Evolutionary conservation across 2,113 vertebrate genomes (phyloP).

Genomic region (Paramisgurnus dabryanus): DNA sequence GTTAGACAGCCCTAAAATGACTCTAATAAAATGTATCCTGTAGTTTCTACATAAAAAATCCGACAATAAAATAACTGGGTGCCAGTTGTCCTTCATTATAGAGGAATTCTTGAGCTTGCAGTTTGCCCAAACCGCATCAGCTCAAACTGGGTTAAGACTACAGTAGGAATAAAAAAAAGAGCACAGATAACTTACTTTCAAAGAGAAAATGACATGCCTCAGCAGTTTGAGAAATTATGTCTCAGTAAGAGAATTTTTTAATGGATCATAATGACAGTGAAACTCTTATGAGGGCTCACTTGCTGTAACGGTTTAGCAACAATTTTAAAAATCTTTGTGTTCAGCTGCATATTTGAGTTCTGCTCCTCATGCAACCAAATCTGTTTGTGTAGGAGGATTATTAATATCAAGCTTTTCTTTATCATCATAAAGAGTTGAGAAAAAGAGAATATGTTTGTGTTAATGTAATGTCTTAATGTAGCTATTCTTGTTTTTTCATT

Average conservation of each 20-base stretch:
- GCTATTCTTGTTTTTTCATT: background rate
- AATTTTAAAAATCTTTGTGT: background rate
- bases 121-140: conserved; percentile 35
- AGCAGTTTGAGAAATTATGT: conserved; percentile 20
- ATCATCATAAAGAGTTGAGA: background rate
- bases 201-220: conserved; percentile 23
- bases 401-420: conserved; percentile 16
- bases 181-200: background rate
- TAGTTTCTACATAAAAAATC: background rate
- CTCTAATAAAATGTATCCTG: conserved; percentile 26
- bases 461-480: background rate
- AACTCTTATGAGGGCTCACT: background rate
- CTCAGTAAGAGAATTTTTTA: conserved; percentile 4
- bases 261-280: conserved; percentile 23
- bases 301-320: conserved; percentile 4
- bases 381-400: conserved; percentile 22
- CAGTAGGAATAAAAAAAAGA: background rate
- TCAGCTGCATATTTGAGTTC: conserved; percentile 11
- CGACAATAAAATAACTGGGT: conserved; percentile 17
- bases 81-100: conserved; percentile 32
- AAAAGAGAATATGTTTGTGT: background rate
- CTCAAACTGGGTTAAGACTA: conserved; percentile 6
- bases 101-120: conserved; percentile 37
- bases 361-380: conserved; percentile 10
- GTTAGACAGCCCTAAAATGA: background rate